Evolutionary conservation across 2,113 vertebrate species (phyloP).

Genomic region (Ceratotherium simum): DNA sequence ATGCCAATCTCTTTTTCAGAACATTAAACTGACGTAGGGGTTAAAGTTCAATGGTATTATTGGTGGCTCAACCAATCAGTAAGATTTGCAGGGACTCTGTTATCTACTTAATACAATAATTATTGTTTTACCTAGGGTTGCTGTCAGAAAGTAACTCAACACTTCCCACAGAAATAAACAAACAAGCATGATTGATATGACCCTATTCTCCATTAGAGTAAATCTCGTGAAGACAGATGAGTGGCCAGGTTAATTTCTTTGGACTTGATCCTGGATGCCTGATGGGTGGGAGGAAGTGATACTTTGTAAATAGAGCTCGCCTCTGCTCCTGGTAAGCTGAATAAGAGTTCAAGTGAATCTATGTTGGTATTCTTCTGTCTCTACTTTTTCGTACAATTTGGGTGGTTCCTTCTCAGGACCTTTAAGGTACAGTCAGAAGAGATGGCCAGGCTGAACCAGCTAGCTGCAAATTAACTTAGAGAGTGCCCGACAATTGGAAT

Average conservation of each 20-base stretch:
- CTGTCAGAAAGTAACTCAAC: neutral
- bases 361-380: neutral
- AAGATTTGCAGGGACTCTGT: neutral
- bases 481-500: neutral
- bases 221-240: neutral
- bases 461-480: neutral
- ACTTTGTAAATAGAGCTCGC: neutral
- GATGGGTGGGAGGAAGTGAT: neutral
- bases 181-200: neutral
- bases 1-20: neutral
- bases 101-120: neutral
- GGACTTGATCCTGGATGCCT: neutral
- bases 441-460: neutral
- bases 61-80: neutral
- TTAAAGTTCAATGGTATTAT: neutral
- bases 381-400: neutral
- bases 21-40: neutral
- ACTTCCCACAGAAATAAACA: neutral
- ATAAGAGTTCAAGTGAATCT: neutral
- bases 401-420: neutral
- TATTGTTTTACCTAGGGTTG: neutral
- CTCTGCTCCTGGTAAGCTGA: neutral
- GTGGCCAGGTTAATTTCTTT: neutral
- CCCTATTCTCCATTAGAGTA: neutral
- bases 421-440: conserved; percentile 28